phyloP scores from a whole-genome alignment of 2,797 vertebrate genomes.

The Botia almorhae region DNA sequence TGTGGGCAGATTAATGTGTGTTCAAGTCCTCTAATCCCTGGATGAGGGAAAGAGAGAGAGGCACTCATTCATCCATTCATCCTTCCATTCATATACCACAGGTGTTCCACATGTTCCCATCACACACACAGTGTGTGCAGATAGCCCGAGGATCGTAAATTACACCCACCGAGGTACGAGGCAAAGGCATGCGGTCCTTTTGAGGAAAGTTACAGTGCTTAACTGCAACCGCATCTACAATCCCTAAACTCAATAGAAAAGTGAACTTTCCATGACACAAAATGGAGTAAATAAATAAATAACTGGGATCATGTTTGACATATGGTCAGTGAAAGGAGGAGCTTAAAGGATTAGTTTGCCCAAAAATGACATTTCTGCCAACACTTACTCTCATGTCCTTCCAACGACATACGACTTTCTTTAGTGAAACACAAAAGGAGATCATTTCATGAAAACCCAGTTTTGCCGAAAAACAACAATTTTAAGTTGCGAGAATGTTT shows the following conservation, averaged over 20 bases:
- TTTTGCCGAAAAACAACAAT: too few species aligned
- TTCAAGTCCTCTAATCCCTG: slow-evolving; percentile 66
- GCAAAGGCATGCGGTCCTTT: background rate
- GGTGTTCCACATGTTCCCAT: slow-evolving; percentile 72
- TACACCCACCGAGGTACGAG: background rate
- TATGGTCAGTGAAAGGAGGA: too few species aligned
- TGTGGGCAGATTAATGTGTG: slow-evolving; percentile 79
- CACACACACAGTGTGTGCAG: slow-evolving; percentile 40
- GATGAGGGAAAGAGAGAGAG: slow-evolving; percentile 64
- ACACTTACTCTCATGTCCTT: too few species aligned
- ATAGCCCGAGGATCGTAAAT: slow-evolving; percentile 30
- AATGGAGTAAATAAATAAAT: too few species aligned
- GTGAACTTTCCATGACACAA: background rate
- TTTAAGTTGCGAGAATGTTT: too few species aligned
- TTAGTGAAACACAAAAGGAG: too few species aligned
- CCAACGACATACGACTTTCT: too few species aligned
- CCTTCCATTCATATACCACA: slow-evolving; percentile 71
- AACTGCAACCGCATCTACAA: background rate
- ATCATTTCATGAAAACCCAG: too few species aligned
- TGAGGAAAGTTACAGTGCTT: background rate
- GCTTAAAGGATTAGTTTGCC: too few species aligned
- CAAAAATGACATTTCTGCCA: too few species aligned
- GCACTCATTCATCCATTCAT: slow-evolving; percentile 57
- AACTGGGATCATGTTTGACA: too few species aligned
- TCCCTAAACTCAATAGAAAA: background rate